These are phyloP conservation scores for Malthinus seriepunctatus DNA, from an alignment of 2,888 invertebrate species.

Conservation along the genomic window DNA sequence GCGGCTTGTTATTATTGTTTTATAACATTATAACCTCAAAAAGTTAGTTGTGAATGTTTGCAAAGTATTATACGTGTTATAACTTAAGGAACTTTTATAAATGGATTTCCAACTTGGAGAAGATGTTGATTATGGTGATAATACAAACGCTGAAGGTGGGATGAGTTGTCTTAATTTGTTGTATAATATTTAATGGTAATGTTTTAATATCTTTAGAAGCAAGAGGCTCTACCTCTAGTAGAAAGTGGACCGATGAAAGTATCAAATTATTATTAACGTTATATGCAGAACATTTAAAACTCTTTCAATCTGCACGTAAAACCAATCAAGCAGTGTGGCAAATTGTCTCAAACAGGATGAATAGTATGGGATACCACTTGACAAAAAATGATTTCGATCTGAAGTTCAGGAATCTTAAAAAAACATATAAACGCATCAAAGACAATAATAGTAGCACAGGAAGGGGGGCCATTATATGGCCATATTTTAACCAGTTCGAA, in stretches of 20 bases:
- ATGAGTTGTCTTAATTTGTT: too few relatives aligned
- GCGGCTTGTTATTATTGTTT: too few relatives aligned
- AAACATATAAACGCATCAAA: constrained; percentile 4
- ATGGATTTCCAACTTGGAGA: too few relatives aligned
- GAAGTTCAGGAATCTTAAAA: constrained; percentile 4
- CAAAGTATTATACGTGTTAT: too few relatives aligned
- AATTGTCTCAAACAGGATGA: background rate
- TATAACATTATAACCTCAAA: too few relatives aligned
- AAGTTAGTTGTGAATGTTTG: too few relatives aligned
- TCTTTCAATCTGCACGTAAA: background rate
- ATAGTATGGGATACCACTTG: background rate
- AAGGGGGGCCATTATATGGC: background rate
- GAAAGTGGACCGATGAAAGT: background rate
- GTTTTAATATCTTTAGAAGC: too few relatives aligned
- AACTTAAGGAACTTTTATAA: too few relatives aligned
- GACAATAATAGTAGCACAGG: constrained; percentile 1
- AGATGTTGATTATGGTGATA: too few relatives aligned
- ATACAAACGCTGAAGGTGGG: too few relatives aligned
- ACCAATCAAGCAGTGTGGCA: background rate
- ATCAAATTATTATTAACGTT: background rate
- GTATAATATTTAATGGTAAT: too few relatives aligned
- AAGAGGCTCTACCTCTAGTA: too few relatives aligned
- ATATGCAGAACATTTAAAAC: background rate
- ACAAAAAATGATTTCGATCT: constrained; percentile 3
- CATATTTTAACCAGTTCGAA: constrained; percentile 4